These are phyloP conservation scores for Thinocorus orbignyianus DNA, from an alignment of 2,113 vertebrate genomes.

Conservation along the genomic window DNA sequence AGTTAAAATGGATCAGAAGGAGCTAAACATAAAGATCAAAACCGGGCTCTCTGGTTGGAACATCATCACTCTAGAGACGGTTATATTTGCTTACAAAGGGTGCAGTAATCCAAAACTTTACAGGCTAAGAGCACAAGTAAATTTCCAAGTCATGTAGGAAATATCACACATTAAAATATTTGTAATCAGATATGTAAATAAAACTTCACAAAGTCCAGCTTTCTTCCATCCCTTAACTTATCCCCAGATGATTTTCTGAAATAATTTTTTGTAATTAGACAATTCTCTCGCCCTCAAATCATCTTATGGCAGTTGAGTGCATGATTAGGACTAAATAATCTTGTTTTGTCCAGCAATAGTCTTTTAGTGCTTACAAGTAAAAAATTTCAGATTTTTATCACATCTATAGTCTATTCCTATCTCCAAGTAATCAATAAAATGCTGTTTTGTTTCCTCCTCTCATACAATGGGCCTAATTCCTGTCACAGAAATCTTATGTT, in stretches of 20 bases:
- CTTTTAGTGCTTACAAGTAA: background rate
- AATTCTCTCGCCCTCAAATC: background rate
- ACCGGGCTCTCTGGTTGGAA: background rate
- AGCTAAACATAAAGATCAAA: background rate
- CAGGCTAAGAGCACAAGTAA: background rate
- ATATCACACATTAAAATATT: constrained; percentile 11
- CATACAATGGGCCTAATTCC: background rate
- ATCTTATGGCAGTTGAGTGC: background rate
- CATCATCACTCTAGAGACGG: background rate
- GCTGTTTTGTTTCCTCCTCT: background rate
- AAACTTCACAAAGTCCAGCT: background rate
- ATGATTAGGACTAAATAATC: background rate
- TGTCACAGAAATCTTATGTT: background rate
- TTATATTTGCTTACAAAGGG: background rate
- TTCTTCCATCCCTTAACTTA: background rate
- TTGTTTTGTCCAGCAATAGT: background rate
- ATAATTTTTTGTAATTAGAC: background rate
- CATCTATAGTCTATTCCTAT: background rate
- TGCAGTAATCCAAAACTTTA: background rate
- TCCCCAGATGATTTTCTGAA: background rate
- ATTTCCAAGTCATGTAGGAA: background rate
- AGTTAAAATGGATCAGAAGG: background rate
- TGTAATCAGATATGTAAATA: background rate
- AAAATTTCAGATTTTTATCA: background rate
- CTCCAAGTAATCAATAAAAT: background rate